Evolutionary conservation across 2,888 invertebrate genomes (phyloP).

Genomic region (Electrophaes corylata): DNA sequence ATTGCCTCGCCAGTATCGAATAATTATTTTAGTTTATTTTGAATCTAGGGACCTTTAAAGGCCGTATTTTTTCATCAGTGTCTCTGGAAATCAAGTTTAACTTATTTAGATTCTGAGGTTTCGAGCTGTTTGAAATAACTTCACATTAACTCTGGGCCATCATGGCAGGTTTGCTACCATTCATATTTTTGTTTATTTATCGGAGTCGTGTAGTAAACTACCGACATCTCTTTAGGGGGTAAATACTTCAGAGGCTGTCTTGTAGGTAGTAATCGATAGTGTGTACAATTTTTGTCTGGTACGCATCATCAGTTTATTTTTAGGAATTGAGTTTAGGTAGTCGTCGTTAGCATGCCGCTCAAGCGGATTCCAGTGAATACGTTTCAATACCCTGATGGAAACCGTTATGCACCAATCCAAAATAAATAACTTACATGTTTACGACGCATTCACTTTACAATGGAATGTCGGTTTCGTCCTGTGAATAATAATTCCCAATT

Average conservation of each 20-base stretch:
- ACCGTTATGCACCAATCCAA: constrained; percentile 70
- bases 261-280: not conserved
- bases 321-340: constrained; percentile 38
- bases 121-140: constrained; percentile 47
- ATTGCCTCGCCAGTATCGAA: constrained; percentile 39
- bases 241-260: not conserved
- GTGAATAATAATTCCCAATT: constrained; percentile 58
- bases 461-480: constrained; percentile 57
- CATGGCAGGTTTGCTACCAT: constrained; percentile 56
- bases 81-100: constrained; percentile 66
- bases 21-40: constrained; percentile 50
- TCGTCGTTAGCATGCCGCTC: constrained; percentile 49
- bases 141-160: constrained; percentile 52
- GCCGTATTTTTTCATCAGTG: constrained; percentile 59
- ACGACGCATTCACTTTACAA: constrained; percentile 50
- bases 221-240: constrained; percentile 3
- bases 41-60: constrained; percentile 68
- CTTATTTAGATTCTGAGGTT: constrained; percentile 54
- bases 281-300: not conserved
- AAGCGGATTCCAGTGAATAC: constrained; percentile 58
- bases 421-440: constrained; percentile 68
- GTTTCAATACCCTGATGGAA: constrained; percentile 51
- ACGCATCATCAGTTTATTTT: not conserved
- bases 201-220: constrained; percentile 27
- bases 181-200: constrained; percentile 41